Percentiles rank a stretch among this genome's conserved stretches.
Evolutionary conservation across 2,888 invertebrate species (phyloP).

Genomic region (Cheilosia vulpina): DNA sequence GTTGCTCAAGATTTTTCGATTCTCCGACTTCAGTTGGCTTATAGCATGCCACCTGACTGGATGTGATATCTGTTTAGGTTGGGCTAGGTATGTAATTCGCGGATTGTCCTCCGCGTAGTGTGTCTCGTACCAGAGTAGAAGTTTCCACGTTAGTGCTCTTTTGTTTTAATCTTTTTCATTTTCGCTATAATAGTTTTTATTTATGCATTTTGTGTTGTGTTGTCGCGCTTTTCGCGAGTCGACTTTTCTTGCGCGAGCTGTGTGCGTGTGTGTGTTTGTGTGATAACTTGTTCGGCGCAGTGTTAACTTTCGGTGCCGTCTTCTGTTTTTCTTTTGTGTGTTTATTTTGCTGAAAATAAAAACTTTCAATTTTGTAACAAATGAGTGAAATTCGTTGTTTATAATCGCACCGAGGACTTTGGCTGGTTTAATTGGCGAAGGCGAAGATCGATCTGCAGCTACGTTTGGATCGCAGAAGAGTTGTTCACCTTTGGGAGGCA

Average conservation of each 20-base stretch:
- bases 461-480: constrained; percentile 30
- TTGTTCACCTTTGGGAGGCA: constrained; percentile 26
- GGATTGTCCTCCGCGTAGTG: constrained; percentile 9
- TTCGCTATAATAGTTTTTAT: constrained; percentile 27
- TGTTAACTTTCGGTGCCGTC: constrained; percentile 72
- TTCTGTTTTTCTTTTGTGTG: constrained; percentile 28
- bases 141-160: constrained; percentile 59
- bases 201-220: constrained; percentile 35
- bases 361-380: constrained; percentile 72
- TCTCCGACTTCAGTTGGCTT: constrained; percentile 73
- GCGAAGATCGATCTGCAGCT: constrained; percentile 15
- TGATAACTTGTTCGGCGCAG: constrained; percentile 62
- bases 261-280: neutral
- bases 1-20: constrained; percentile 69
- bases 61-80: constrained; percentile 49
- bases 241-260: constrained; percentile 44
- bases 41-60: constrained; percentile 75
- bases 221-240: constrained; percentile 61
- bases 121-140: constrained; percentile 46
- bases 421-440: constrained; percentile 5
- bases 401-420: constrained; percentile 12
- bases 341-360: constrained; percentile 24
- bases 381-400: constrained; percentile 65
- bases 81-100: constrained; percentile 11
- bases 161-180: constrained; percentile 37